Percentiles rank a stretch among this genome's conserved stretches.
These are phyloP conservation scores for Polypedilum vanderplanki DNA, from an alignment of 1,140 invertebrate species.

Conservation along the genomic window DNA sequence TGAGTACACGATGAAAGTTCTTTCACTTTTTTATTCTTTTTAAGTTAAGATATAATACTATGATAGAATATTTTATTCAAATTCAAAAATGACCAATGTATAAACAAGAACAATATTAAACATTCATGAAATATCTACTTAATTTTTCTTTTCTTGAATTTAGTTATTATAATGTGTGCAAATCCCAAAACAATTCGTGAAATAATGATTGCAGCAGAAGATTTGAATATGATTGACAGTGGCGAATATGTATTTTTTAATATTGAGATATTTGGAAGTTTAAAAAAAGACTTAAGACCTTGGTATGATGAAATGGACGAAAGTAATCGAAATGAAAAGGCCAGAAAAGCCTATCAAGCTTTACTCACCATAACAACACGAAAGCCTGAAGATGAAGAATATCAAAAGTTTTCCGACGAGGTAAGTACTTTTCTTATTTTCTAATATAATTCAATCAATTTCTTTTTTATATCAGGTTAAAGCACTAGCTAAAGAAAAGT, in stretches of 20 bases:
- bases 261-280: constrained; percentile 74
- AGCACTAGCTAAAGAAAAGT: constrained; percentile 64
- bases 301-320: constrained; percentile 80
- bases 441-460: neutral
- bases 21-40: too few species aligned
- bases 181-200: constrained; percentile 78
- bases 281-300: constrained; percentile 50
- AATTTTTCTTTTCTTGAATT: constrained; percentile 44
- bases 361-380: constrained; percentile 81
- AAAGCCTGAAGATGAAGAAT: constrained; percentile 72
- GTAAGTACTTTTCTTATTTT: constrained; percentile 47
- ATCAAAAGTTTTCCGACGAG: constrained; percentile 66
- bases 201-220: constrained; percentile 83
- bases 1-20: too few species aligned
- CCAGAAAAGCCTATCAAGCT: constrained; percentile 80
- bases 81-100: too few species aligned
- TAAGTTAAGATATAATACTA: too few species aligned
- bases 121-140: too few species aligned
- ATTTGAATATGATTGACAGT: constrained; percentile 86
- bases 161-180: constrained; percentile 93
- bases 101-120: too few species aligned
- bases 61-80: too few species aligned
- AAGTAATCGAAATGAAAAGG: constrained; percentile 71
- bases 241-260: constrained; percentile 98
- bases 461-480: constrained; percentile 56